phyloP scores from a whole-genome alignment of 1,140 invertebrate species.

The Drosophila equinoxialis region DNA sequence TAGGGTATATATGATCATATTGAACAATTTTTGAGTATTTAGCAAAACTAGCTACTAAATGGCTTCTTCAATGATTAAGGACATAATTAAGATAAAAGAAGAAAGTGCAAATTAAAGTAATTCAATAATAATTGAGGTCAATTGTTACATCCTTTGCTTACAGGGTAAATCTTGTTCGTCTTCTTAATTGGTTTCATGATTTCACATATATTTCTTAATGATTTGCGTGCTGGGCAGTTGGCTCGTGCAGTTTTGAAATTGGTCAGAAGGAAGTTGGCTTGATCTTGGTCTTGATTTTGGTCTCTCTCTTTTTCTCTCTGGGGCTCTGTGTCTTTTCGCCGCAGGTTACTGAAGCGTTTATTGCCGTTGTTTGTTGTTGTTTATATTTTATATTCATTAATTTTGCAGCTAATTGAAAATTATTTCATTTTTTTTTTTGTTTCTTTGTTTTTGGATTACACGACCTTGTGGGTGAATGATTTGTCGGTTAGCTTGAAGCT shows the following conservation, averaged over 20 bases:
- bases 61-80: too few species aligned
- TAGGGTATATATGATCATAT: background rate
- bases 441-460: conserved; percentile 20
- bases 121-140: too few species aligned
- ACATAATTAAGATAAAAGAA: too few species aligned
- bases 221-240: conserved; percentile 49
- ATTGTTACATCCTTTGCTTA: background rate
- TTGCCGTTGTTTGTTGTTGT: conserved; percentile 41
- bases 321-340: conserved; percentile 24
- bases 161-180: background rate
- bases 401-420: conserved; percentile 72
- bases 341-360: conserved; percentile 79
- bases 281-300: conserved; percentile 24
- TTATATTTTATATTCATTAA: conserved; percentile 57
- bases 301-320: background rate
- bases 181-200: conserved; percentile 38
- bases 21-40: too few species aligned
- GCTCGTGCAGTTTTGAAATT: background rate
- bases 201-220: conserved; percentile 56
- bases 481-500: background rate
- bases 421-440: conserved; percentile 9
- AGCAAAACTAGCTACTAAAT: too few species aligned
- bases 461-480: conserved; percentile 62
- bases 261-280: conserved; percentile 9
- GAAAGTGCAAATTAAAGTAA: background rate